Base-by-base conservation (phyloP, 2,113 vertebrate species). In the Platichthys stellatus region DNA sequence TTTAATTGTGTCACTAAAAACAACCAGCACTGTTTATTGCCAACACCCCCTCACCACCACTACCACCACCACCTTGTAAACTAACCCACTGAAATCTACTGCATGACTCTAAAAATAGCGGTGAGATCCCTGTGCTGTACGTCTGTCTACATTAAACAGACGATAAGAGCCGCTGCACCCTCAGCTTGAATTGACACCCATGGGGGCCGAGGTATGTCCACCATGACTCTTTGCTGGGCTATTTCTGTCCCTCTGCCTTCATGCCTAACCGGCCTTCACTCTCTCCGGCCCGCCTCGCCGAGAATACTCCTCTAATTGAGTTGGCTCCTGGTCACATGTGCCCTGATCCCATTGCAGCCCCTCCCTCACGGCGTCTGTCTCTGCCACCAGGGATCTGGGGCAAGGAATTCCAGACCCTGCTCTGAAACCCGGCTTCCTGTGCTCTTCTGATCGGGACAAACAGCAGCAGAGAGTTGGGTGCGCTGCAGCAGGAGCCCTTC, bases 231-330 rank as follows among this genome's bases (percentile, higher is more conserved):
- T 74, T 78, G 71, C 74, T 69, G 78, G 81, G 88, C 90, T 95
- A 95, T 95, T 94, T 90, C 83, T 85, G 86, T 93, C 88, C 15
- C 40, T 68, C 83, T 86, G 77, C 87, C 63, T 86, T 67, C 76
- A 61, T 63, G 68, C 67, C 79, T 63, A 67, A 77, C 69, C 11
- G 72, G 76, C 79, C 76, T 43, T 75, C 54, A 63, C 69, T 83
- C 76, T 70, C 71, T 73, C 80, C 73, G 57, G 76, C 65, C 78
- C 65, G 68, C 76, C 82, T 69, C 71, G 5, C 85, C 86, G 84
- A 64, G 71, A 92, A 89, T 91, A 89, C 86, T 80, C 78, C 70
- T 92, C 71, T 94, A 90, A 94, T 95, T 92, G 88, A 87, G 64
- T 84, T 86, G 79, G 88, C 81, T 86, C 72, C 35, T 28, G 61